Conservation (phyloP, 2,888 invertebrate genomes). For the Trissoscelio sp. region DNA sequence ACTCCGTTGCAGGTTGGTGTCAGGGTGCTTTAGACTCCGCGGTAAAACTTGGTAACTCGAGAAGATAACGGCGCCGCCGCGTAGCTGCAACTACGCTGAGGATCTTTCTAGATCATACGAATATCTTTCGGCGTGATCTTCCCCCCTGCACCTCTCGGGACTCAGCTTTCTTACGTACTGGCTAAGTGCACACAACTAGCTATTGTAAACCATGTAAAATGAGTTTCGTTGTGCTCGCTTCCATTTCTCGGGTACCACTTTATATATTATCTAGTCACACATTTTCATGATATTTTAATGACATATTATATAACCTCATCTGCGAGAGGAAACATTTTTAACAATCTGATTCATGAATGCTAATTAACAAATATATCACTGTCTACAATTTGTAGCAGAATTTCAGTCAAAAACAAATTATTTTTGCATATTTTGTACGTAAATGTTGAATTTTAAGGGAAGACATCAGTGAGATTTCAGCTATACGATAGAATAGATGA, state of each 20-base stretch:
- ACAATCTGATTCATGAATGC: not conserved
- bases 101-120: conserved; percentile 70
- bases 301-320: conserved; percentile 1
- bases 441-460: no score
- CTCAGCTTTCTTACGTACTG: conserved; percentile 49
- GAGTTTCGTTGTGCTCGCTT: conserved; percentile 36
- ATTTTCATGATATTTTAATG: conserved; percentile 29
- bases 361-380: no score
- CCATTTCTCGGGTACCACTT: conserved; percentile 17
- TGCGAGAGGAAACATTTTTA: not conserved
- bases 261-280: conserved; percentile 21
- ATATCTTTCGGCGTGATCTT: conserved; percentile 68
- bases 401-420: no score
- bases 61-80: conserved; percentile 75
- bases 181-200: conserved; percentile 51
- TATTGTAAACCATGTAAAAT: conserved; percentile 46
- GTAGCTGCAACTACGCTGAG: conserved; percentile 68
- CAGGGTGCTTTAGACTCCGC: conserved; percentile 72
- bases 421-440: no score
- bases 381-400: no score
- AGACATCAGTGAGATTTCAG: no score
- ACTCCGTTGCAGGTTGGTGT: conserved; percentile 73
- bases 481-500: no score
- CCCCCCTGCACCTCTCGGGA: conserved; percentile 26
- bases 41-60: conserved; percentile 76